Conservation (phyloP, 2,888 invertebrate species). For the Sepioteuthis lessoniana region DNA sequence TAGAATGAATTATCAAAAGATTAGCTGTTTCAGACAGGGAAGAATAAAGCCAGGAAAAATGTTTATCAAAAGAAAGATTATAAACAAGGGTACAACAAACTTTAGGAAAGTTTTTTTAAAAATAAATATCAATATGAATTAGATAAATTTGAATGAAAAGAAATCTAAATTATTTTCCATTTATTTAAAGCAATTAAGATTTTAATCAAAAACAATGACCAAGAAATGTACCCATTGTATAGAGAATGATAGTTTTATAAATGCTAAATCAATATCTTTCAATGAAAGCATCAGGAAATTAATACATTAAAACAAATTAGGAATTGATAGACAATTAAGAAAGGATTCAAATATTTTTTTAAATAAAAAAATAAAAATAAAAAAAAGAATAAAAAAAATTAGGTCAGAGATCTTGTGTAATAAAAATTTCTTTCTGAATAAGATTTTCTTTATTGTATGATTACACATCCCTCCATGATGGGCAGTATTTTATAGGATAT, state of each 20-base stretch:
- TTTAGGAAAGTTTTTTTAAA: too few relatives aligned
- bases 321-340: neutral
- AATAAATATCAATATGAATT: too few relatives aligned
- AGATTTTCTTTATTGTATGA: too few relatives aligned
- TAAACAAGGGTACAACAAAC: neutral
- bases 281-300: slow-evolving; percentile 33
- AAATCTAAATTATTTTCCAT: neutral
- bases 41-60: too few relatives aligned
- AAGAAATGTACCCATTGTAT: neutral
- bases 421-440: neutral
- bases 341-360: neutral
- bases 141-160: neutral
- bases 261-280: neutral
- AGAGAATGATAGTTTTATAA: neutral
- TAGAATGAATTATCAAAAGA: too few relatives aligned
- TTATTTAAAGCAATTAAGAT: slow-evolving; percentile 20
- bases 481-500: too few relatives aligned
- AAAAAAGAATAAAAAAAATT: neutral
- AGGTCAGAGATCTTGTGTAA: neutral
- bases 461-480: too few relatives aligned
- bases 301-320: neutral
- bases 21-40: too few relatives aligned
- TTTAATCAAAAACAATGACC: neutral
- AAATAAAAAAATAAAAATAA: neutral
- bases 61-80: neutral